Conservation (phyloP, 2,797 vertebrate genomes). For the Myotis daubentonii region DNA sequence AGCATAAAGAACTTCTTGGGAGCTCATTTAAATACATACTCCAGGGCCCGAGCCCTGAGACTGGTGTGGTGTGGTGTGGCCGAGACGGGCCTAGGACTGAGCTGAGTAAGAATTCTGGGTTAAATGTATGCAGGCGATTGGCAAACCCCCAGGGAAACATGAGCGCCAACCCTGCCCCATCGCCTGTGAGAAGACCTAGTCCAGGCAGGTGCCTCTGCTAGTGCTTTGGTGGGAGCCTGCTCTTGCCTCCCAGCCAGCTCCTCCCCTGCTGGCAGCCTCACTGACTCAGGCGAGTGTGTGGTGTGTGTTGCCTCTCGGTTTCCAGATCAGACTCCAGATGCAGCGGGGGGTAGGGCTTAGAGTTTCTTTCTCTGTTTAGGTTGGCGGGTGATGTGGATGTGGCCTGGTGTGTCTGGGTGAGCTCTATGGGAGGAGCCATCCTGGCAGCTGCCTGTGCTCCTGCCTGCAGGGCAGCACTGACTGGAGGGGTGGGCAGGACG, state of each 20-base stretch:
- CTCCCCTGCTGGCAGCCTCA: fast-evolving
- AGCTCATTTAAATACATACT: not conserved
- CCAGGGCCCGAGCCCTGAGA: fast-evolving
- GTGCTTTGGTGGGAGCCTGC: fast-evolving
- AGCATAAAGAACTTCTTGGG: too few species aligned
- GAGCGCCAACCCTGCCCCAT: fast-evolving
- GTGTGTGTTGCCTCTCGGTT: not conserved
- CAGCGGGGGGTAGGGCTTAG: fast-evolving
- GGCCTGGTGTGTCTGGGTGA: fast-evolving
- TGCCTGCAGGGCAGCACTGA: fast-evolving
- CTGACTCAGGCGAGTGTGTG: fast-evolving
- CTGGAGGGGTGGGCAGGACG: fast-evolving
- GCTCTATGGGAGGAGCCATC: not conserved
- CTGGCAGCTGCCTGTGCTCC: fast-evolving
- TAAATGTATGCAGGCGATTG: fast-evolving
- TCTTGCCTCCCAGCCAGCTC: not conserved
- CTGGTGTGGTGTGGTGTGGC: not conserved
- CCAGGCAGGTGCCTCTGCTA: not conserved
- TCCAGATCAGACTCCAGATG: not conserved
- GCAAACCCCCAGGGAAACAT: not conserved
- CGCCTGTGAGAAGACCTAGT: fast-evolving
- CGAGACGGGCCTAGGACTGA: not conserved
- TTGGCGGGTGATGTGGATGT: not conserved
- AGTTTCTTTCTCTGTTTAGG: not conserved
- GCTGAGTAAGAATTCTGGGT: fast-evolving